Conservation (phyloP, 2,888 invertebrate species). For the Epirrhoe tristata region DNA sequence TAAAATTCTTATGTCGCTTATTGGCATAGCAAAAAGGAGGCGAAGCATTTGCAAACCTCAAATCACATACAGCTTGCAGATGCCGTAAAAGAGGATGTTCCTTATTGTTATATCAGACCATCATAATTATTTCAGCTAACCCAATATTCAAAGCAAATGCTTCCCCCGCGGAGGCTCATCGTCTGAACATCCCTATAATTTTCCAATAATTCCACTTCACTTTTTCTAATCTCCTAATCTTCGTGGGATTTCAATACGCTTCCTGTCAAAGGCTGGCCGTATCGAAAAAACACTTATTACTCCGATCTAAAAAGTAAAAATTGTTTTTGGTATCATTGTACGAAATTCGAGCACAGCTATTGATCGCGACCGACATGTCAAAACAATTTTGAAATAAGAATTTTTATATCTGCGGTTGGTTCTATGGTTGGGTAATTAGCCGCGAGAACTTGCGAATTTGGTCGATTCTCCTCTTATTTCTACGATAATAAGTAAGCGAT, state of each 20-base stretch:
- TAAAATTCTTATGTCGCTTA: background rate
- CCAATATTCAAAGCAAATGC: constrained; percentile 50
- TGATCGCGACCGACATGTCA: constrained; percentile 72
- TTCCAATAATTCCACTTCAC: constrained; percentile 79
- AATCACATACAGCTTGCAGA: constrained; percentile 2
- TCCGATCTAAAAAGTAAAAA: constrained; percentile 55
- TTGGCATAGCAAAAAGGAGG: background rate
- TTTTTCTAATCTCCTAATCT: constrained; percentile 75
- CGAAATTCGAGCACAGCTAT: constrained; percentile 57
- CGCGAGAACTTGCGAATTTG: constrained; percentile 68
- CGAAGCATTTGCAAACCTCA: background rate
- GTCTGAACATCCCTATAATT: constrained; percentile 70
- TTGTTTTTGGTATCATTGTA: constrained; percentile 77
- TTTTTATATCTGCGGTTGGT: constrained; percentile 53
- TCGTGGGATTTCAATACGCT: constrained; percentile 79
- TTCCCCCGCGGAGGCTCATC: constrained; percentile 56
- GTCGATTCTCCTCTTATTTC: constrained; percentile 58
- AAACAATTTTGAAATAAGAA: constrained; percentile 69
- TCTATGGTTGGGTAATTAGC: constrained; percentile 64
- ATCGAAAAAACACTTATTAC: constrained; percentile 66
- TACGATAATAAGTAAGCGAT: constrained; percentile 60
- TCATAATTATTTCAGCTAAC: constrained; percentile 65
- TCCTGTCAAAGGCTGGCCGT: constrained; percentile 73
- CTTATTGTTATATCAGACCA: constrained; percentile 43
- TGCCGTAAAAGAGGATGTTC: constrained; percentile 5